Conservation (phyloP, 2,113 vertebrate species). For the Carollia perspicillata region DNA sequence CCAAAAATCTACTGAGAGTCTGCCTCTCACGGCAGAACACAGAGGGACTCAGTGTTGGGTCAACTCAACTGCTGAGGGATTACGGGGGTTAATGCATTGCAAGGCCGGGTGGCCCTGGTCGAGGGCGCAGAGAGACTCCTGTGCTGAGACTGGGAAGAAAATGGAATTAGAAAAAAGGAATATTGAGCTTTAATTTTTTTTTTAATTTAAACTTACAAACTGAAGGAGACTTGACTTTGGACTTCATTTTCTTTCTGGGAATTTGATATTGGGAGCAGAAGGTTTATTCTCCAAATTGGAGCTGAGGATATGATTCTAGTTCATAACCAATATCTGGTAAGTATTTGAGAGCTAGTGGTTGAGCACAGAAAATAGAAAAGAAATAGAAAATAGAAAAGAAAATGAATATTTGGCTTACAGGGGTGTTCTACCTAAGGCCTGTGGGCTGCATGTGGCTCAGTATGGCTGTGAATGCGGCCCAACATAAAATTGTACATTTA, state of each 20-base stretch:
- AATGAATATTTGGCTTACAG: background rate
- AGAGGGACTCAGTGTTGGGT: background rate
- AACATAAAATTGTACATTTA: too few relatives aligned
- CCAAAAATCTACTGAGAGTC: background rate
- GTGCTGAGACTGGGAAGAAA: background rate
- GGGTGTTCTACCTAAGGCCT: too few relatives aligned
- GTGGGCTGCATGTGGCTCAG: too few relatives aligned
- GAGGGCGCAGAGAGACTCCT: background rate
- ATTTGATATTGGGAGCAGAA: background rate
- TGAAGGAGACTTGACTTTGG: background rate
- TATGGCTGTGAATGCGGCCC: too few relatives aligned
- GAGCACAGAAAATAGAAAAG: background rate
- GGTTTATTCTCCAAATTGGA: background rate
- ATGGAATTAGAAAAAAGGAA: background rate
- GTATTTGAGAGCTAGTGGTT: background rate
- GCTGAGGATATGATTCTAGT: background rate
- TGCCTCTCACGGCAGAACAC: background rate
- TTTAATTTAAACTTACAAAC: background rate
- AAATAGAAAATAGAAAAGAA: background rate
- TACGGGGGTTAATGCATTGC: background rate
- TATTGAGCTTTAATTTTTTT: background rate
- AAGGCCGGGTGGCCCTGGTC: too few relatives aligned
- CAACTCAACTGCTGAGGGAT: background rate
- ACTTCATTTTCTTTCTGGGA: background rate
- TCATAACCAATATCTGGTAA: background rate